Evolutionary conservation across 2,888 invertebrate species (phyloP), one percentile per base, ranked within the genome.

Genomic region (Copidosoma aretas): DNA sequence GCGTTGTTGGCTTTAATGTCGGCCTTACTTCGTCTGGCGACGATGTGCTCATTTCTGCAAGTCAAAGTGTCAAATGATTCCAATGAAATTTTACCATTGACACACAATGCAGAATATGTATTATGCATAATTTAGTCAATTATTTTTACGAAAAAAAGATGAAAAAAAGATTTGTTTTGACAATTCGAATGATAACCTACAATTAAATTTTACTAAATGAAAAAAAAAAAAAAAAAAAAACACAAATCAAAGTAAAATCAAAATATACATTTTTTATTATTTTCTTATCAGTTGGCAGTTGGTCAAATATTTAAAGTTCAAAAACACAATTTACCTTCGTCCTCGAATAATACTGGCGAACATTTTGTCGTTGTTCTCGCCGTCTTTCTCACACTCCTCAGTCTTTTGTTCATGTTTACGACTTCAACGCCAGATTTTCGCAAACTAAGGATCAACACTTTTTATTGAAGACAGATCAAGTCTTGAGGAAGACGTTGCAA

Each of bases 301-400:
- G 25, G 4, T 24, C 3, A 19, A 24, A 17, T 2, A 25, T 12
- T 32, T 32, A 32, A 32, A 3, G 32, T 32, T 32, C 8, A 32
- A 32, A n/a, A n/a, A n/a, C n/a, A 32, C 32, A 32, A 60, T 39
- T 71, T 68, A 71, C 71, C 71, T 58, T 71, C 71, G 22, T 71
- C 71, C 10, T 69, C 71, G 46, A 69, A 69, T 1, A 71, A 5
- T 46, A 67, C 25, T 5, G 71, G 71, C 17, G 71, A 71, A 52
- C 62, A 21, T 51, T 67, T 53, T 32, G 32, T 32, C 10, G 49
- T 22, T 5, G 17, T 4, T 15, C 21, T 66, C 1, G 22, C 12
- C 14, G 41, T 1, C 10, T 67, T 67, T 19, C 61, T 61, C 5
- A 46, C 0, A 39, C 49, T 46, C 39, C 63, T 71, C 60, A 53